Conservation (phyloP, 2,888 invertebrate genomes). For the Eurois occulta region DNA sequence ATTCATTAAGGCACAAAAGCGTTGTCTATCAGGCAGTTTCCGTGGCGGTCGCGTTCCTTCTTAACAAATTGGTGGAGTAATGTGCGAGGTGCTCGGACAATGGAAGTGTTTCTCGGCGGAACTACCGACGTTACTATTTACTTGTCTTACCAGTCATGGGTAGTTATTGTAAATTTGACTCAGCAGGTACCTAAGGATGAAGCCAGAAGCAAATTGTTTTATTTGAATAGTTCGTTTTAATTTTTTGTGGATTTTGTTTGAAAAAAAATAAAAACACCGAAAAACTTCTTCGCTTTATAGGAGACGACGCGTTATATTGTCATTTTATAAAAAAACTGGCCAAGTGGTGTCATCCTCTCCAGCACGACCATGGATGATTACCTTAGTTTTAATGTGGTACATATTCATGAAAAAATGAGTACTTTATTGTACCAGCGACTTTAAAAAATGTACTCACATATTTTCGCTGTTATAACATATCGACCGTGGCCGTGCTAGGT, state of each 20-base stretch:
- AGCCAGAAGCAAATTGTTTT: conserved; percentile 10
- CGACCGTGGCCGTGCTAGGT: too few relatives aligned
- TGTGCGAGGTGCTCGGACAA: conserved; percentile 79
- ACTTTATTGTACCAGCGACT: too few relatives aligned
- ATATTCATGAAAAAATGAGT: too few relatives aligned
- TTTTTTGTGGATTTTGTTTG: neutral
- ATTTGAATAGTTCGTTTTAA: neutral
- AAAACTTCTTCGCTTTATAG: neutral
- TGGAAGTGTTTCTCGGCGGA: conserved; percentile 68
- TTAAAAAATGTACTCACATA: too few relatives aligned
- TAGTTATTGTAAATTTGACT: conserved; percentile 64
- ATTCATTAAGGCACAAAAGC: conserved; percentile 87
- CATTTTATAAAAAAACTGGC: neutral
- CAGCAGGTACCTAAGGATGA: conserved; percentile 46
- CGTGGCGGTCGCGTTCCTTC: conserved; percentile 75
- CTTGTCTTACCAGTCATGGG: conserved; percentile 60
- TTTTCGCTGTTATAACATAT: too few relatives aligned
- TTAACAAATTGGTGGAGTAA: conserved; percentile 85
- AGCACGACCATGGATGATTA: too few relatives aligned
- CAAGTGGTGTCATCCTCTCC: too few relatives aligned
- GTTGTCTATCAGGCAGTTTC: conserved; percentile 86
- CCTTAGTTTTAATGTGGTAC: too few relatives aligned
- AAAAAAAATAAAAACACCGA: too few relatives aligned
- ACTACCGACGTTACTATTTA: conserved; percentile 70
- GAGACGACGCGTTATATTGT: neutral